phyloP scores from a whole-genome alignment of 1,140 invertebrate genomes.

The Metopolophium dirhodum region DNA sequence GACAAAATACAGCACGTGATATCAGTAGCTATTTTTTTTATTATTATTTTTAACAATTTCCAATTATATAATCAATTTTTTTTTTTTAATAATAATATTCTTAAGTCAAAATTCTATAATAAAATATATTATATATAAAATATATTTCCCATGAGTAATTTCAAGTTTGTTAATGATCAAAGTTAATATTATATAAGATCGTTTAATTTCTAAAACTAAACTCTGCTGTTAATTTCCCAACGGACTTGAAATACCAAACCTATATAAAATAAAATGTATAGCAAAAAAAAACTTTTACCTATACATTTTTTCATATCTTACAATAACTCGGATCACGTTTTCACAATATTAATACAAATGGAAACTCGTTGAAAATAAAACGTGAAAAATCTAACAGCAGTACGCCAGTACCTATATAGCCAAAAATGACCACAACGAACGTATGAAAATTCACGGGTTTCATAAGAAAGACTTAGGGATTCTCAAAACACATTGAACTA shows the following conservation, averaged over 20 bases:
- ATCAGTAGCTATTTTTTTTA: neutral
- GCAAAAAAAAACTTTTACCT: neutral
- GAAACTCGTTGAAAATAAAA: conserved; percentile 25
- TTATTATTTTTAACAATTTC: neutral
- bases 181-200: neutral
- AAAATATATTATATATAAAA: no score
- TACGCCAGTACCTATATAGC: no score
- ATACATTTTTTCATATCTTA: conserved; percentile 17
- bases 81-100: neutral
- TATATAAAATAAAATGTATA: conserved; percentile 11
- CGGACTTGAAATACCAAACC: neutral
- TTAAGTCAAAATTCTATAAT: neutral
- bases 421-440: neutral
- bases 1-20: conserved; percentile 14
- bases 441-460: neutral
- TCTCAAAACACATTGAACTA: conserved; percentile 39
- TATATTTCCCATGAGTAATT: neutral
- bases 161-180: neutral
- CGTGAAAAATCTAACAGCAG: neutral
- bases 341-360: conserved; percentile 29
- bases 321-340: conserved; percentile 25
- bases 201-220: conserved; percentile 30
- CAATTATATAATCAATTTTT: neutral
- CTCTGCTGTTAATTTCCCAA: conserved; percentile 41
- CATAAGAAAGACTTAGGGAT: neutral